Evolutionary conservation across 2,113 vertebrate genomes (phyloP), one percentile per base, ranked within the genome.

Genomic region (Clupea harengus): DNA sequence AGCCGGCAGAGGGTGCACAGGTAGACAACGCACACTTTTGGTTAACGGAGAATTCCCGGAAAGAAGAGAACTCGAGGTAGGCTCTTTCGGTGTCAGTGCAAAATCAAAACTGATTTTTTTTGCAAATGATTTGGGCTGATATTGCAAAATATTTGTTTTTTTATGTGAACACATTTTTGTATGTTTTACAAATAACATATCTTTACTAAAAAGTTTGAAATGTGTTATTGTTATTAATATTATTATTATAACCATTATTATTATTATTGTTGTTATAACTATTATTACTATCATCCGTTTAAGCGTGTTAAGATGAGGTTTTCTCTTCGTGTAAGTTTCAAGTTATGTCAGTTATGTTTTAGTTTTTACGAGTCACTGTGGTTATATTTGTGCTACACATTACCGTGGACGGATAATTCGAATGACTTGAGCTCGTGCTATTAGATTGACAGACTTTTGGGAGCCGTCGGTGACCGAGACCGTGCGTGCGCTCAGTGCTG

Each of bases 61-160:
- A 50, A 72, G 25, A 72, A 83, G 49, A 90, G 81, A 88, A 83
- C 72, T 64, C 82, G 81, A 94, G 95, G 94, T 95, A 94, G 64
- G 64, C n/a, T 28, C 64, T 72, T 72, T 28, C 60, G 60, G 20
- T 25, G 60, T 25, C 60, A 7, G 60, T 72, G n/a, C 11, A 11
- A 28, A 72, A 10, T 28, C n/a, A 72, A 64, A 64, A 64, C 57
- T n/a, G 20, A 72, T 72, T 25, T 9, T 28, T 28, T 28, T 72
- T 72, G 15, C 17, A 54, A 54, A 18, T 18, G 52, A 54, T 54
- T 54, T 18, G 18, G 52, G 52, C 90, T 88, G 86, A 90, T 89
- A 45, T 25, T 32, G 11, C 45, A 7, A 15, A 20, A 80, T 57
- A 84, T 32, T 18, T 4, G 2, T 28, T 10, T 57, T 10, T 57